These are phyloP conservation scores for Crepidodera aurea DNA, from an alignment of 2,888 invertebrate species.

Conservation along the genomic window DNA sequence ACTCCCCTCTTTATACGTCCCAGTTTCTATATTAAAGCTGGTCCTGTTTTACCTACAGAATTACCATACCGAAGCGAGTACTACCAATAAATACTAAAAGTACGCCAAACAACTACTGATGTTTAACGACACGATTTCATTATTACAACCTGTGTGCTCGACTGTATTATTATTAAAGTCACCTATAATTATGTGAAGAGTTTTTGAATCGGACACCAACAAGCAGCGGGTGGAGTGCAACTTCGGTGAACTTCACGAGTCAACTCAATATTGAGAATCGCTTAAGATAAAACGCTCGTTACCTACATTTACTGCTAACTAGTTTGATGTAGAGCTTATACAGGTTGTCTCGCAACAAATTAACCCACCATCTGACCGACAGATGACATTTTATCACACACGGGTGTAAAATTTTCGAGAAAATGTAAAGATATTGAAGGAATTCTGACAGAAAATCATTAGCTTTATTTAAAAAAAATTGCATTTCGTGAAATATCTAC, in stretches of 20 bases:
- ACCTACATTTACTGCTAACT: conserved; percentile 46
- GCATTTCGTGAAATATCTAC: no score
- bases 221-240: conserved; percentile 47
- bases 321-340: conserved; percentile 32
- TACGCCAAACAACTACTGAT: conserved; percentile 1
- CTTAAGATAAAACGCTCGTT: conserved; percentile 42
- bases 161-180: conserved; percentile 45
- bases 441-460: no score
- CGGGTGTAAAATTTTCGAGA: no score
- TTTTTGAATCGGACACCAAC: conserved; percentile 43
- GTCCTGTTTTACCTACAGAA: conserved; percentile 6
- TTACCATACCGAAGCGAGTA: conserved; percentile 36
- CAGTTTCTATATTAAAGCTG: no score
- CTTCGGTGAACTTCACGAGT: conserved; percentile 42
- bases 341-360: conserved; percentile 1
- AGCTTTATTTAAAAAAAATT: no score
- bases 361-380: no score
- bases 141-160: background rate
- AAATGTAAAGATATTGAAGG: no score
- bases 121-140: background rate
- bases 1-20: no score
- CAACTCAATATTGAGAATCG: conserved; percentile 32
- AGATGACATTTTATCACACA: no score
- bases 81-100: conserved; percentile 22
- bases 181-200: conserved; percentile 50